These are phyloP conservation scores for Phataginus tricuspis DNA, from an alignment of 2,797 vertebrate genomes.

Conservation along the genomic window DNA sequence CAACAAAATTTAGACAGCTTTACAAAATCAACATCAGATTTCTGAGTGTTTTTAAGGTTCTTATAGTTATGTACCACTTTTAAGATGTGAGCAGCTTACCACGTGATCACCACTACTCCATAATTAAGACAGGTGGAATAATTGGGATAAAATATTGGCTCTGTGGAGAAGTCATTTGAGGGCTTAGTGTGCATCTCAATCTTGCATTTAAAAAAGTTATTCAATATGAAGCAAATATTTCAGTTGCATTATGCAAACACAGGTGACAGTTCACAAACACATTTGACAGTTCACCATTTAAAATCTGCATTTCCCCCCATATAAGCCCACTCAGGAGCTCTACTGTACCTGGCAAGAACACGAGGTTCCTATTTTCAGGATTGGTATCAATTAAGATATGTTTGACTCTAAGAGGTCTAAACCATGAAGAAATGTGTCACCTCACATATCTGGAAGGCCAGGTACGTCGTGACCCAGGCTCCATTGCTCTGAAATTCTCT, in stretches of 20 bases:
- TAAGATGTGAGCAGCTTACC: neutral
- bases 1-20: constrained; percentile 32
- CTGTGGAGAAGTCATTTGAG: neutral
- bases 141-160: neutral
- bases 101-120: neutral
- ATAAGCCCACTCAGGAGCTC: neutral
- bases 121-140: neutral
- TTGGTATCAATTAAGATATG: neutral
- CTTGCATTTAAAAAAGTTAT: constrained; percentile 10
- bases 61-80: neutral
- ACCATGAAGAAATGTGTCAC: neutral
- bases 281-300: constrained; percentile 12
- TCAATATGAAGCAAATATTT: constrained; percentile 54
- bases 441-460: neutral
- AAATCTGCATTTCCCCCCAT: neutral
- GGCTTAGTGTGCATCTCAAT: neutral
- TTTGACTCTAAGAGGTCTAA: neutral
- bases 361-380: neutral
- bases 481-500: neutral
- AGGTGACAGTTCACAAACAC: constrained; percentile 26
- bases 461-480: neutral
- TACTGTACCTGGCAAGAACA: neutral
- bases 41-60: neutral
- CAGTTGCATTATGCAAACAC: constrained; percentile 10
- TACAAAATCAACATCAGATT: neutral